Evolutionary conservation across 2,113 vertebrate species (phyloP), one percentile per base, ranked within the genome.

Genomic region (Calidris pugnax): DNA sequence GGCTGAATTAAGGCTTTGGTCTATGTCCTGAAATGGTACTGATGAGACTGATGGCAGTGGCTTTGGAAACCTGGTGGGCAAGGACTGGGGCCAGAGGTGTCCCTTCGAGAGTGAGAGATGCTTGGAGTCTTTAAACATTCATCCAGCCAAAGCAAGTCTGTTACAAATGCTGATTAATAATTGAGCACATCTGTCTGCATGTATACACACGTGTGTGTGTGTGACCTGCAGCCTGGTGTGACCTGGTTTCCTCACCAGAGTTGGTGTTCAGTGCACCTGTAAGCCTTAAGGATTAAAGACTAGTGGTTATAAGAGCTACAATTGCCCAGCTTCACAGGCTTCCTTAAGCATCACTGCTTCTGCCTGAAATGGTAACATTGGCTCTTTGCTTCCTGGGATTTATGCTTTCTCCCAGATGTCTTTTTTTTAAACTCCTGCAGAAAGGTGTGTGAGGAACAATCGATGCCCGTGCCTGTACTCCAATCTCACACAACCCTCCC

Each of bases 11-110:
- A 48, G 41, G 35, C 56, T 68, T 53, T 55, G 28, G 12, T 78
- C n/a, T 55, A 3, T 5, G 33, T 80, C 57, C 35, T 4, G 1
- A 8, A 32, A 16, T 1, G 4, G 7, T 9, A 30, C 6, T 56
- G 15, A 26, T 33, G 53, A 63, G 50, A 9, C 28, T 56, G 67
- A 39, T 24, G 30, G 47, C 13, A 66, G 10, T 35, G 57, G 28
- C 62, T 83, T 79, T 82, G 72, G 37, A 63, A 89, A 82, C 23
- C 27, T 1, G 0, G 11, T 5, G 24, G 35, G 51, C 59, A 73
- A 73, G 21, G 41, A 20, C 33, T 17, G 30, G 28, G 41, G 20
- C 41, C 82, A 66, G 51, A n/a, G 27, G 10, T 35, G 59, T 51
- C 9, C 20, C 37, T 10, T 30, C 32, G 14, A n/a, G 37, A 41